Percentiles rank a stretch among this genome's conserved stretches.
These are phyloP conservation scores for Polyploca ridens DNA, from an alignment of 2,888 invertebrate species.

Conservation along the genomic window DNA sequence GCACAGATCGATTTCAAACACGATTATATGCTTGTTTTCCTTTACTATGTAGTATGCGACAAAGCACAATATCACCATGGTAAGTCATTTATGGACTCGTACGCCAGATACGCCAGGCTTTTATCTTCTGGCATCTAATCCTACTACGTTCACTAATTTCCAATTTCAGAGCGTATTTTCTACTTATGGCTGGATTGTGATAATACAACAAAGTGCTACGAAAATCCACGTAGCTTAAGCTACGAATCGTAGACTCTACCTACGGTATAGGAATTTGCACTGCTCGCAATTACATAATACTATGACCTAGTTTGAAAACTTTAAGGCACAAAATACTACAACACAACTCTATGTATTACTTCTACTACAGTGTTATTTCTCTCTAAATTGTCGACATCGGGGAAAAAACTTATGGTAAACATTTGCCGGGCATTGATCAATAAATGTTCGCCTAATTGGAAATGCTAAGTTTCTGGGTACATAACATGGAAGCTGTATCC, in stretches of 20 bases:
- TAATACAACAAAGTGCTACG: neutral
- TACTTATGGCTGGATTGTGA: too few relatives aligned
- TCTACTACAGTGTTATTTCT: neutral
- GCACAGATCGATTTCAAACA: neutral
- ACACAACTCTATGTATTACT: neutral
- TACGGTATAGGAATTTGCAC: neutral
- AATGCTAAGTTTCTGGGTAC: neutral
- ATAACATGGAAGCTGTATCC: neutral
- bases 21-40: too few relatives aligned
- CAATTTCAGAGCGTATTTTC: too few relatives aligned
- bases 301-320: neutral
- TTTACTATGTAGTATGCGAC: too few relatives aligned
- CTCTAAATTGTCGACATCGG: neutral
- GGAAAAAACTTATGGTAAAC: too few relatives aligned
- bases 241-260: neutral
- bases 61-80: too few relatives aligned
- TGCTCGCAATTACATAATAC: neutral
- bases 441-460: neutral
- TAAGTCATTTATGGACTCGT: too few relatives aligned
- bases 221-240: conserved; percentile 1
- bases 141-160: too few relatives aligned
- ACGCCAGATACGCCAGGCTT: too few relatives aligned
- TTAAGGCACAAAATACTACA: neutral
- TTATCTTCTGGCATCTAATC: too few relatives aligned
- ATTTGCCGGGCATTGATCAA: neutral